Conservation (phyloP, 2,888 invertebrate species). For the Cryptocephalus primarius region DNA sequence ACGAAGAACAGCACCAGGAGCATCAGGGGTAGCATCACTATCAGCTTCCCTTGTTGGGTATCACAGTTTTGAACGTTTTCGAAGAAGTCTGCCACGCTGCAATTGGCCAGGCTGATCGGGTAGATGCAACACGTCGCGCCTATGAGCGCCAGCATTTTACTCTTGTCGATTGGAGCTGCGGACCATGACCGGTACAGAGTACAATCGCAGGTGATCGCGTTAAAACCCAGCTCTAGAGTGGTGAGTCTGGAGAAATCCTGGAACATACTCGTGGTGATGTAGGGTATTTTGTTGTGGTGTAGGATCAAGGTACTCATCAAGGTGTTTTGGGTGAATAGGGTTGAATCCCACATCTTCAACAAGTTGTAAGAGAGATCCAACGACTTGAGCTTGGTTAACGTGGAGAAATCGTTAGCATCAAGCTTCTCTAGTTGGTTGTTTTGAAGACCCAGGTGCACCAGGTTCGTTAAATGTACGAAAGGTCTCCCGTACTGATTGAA, state of each 20-base stretch:
- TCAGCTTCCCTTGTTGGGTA: constrained; percentile 1
- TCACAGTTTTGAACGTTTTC: constrained; percentile 13
- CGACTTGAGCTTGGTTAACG: constrained; percentile 36
- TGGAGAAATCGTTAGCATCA: constrained; percentile 36
- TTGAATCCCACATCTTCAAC: constrained; percentile 43
- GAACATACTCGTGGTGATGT: constrained; percentile 46
- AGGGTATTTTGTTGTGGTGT: constrained; percentile 45
- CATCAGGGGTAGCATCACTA: constrained; percentile 13
- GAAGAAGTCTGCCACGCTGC: constrained; percentile 19
- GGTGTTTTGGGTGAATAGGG: constrained; percentile 39
- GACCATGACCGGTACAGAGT: background rate
- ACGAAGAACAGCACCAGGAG: constrained; percentile 35
- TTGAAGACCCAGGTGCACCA: constrained; percentile 42
- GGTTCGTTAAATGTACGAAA: constrained; percentile 40
- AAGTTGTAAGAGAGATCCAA: constrained; percentile 44
- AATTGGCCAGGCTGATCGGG: background rate
- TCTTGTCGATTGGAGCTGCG: background rate
- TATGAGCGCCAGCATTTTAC: background rate
- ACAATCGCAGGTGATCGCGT: constrained; percentile 47
- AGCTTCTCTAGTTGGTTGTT: constrained; percentile 41
- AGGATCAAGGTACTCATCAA: constrained; percentile 36
- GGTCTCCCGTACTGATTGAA: constrained; percentile 38
- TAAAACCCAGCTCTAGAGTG: constrained; percentile 40
- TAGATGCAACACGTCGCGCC: background rate
- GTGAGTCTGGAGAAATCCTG: constrained; percentile 42